phyloP scores from a whole-genome alignment of 2,888 invertebrate species.

The Eristalinus aeneus region DNA sequence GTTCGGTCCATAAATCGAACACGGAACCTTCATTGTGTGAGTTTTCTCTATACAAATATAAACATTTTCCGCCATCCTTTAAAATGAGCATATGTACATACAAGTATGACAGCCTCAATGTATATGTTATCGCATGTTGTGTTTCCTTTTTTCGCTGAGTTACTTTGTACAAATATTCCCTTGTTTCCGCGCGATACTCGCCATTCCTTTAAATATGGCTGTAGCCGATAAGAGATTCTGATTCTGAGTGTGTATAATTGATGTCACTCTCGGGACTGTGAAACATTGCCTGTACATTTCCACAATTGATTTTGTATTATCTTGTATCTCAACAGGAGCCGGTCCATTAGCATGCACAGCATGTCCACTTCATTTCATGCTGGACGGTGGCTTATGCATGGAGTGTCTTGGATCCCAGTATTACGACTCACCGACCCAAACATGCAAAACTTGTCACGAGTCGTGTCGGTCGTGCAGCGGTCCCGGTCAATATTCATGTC shows the following conservation, averaged over 20 bases:
- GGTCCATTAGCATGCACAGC: conserved; percentile 88
- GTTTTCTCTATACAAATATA: no score
- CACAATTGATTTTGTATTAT: conserved; percentile 18
- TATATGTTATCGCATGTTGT: no score
- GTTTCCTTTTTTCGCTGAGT: no score
- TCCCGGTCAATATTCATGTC: conserved; percentile 86
- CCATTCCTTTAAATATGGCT: no score
- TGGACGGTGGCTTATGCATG: conserved; percentile 88
- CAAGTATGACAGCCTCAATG: no score
- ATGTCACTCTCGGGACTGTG: conserved; percentile 15
- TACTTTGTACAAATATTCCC: no score
- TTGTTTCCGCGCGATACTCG: no score
- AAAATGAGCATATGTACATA: no score
- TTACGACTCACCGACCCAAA: conserved; percentile 86
- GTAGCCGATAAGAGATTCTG: not conserved
- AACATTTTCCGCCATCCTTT: no score
- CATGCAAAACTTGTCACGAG: conserved; percentile 85
- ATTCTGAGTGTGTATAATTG: conserved; percentile 26
- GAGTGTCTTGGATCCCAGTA: conserved; percentile 88
- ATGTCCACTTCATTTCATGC: conserved; percentile 87
- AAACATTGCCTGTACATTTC: not conserved
- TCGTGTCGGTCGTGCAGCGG: conserved; percentile 87
- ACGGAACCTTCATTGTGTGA: no score
- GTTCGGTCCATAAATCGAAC: no score
- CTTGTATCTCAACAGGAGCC: conserved; percentile 81